phyloP scores from a whole-genome alignment of 2,797 vertebrate species.

The Sebastes glaucus region DNA sequence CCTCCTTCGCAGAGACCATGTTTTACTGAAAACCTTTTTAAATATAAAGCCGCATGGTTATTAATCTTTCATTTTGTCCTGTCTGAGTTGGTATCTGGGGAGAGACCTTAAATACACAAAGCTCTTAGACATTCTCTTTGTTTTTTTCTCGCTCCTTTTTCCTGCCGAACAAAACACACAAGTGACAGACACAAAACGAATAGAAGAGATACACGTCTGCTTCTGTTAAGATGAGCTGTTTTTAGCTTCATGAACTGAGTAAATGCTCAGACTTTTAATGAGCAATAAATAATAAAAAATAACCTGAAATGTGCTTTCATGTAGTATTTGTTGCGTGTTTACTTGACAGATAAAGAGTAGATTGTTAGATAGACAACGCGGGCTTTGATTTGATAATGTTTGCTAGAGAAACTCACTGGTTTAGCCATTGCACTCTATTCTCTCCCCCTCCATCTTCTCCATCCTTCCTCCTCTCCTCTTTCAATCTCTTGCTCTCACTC shows the following conservation, averaged over 20 bases:
- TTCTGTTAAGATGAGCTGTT: conserved; percentile 28
- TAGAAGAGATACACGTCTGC: conserved; percentile 12
- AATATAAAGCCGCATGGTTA: conserved; percentile 75
- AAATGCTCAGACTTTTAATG: conserved; percentile 41
- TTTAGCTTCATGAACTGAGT: conserved; percentile 34
- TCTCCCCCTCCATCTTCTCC: conserved; percentile 45
- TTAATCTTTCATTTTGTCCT: conserved; percentile 82
- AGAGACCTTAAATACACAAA: conserved; percentile 77
- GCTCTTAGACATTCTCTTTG: conserved; percentile 74
- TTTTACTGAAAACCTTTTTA: conserved; percentile 72
- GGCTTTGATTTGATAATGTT: conserved; percentile 29
- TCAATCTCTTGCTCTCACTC: conserved; percentile 69
- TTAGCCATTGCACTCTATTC: conserved; percentile 42
- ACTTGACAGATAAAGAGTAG: neutral
- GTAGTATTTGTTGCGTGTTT: conserved; percentile 17
- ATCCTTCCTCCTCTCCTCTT: conserved; percentile 53
- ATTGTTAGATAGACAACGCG: conserved; percentile 25
- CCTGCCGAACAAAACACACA: conserved; percentile 26
- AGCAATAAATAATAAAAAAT: conserved; percentile 50
- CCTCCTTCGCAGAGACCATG: conserved; percentile 46
- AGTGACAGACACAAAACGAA: conserved; percentile 47
- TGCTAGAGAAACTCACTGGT: conserved; percentile 34
- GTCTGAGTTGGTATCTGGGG: conserved; percentile 78
- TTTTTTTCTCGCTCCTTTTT: conserved; percentile 50
- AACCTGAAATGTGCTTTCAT: conserved; percentile 23